phyloP scores from a whole-genome alignment of 1,140 invertebrate species.

The Drosophila biarmipes region DNA sequence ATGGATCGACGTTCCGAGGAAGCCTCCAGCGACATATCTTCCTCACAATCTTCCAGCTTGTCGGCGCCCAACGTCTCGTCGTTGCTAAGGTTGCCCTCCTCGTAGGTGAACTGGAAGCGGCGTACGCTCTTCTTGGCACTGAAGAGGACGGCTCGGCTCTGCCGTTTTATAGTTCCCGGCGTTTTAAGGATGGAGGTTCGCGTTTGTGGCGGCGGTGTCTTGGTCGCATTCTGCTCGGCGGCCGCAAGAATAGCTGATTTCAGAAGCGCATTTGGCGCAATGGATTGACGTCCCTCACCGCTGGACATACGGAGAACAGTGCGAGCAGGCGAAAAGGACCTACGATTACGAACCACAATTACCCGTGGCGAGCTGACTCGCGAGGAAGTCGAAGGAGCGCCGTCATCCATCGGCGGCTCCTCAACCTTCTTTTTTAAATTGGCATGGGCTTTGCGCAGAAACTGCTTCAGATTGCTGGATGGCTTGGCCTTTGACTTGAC shows the following conservation, averaged over 20 bases:
- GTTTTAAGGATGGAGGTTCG: conserved; percentile 74
- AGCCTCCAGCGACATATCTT: conserved; percentile 54
- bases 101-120: conserved; percentile 64
- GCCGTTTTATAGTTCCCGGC: conserved; percentile 63
- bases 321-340: conserved; percentile 58
- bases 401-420: not conserved
- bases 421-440: conserved; percentile 51
- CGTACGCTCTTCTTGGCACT: conserved; percentile 78
- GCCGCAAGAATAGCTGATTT: conserved; percentile 60
- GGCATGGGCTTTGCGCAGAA: conserved; percentile 63
- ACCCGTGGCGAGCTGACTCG: conserved; percentile 15
- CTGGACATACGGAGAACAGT: conserved; percentile 61
- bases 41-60: conserved; percentile 57
- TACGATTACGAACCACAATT: conserved; percentile 62
- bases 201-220: conserved; percentile 14
- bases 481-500: conserved; percentile 42
- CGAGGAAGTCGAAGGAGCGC: not conserved
- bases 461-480: conserved; percentile 58
- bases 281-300: conserved; percentile 24
- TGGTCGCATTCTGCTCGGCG: conserved; percentile 25
- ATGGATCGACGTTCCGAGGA: conserved; percentile 15
- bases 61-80: conserved; percentile 38
- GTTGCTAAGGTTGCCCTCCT: conserved; percentile 44
- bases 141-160: conserved; percentile 64
- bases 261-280: conserved; percentile 39